These are phyloP conservation scores for Mercenaria mercenaria DNA, from an alignment of 1,140 invertebrate genomes.

Conservation along the genomic window DNA sequence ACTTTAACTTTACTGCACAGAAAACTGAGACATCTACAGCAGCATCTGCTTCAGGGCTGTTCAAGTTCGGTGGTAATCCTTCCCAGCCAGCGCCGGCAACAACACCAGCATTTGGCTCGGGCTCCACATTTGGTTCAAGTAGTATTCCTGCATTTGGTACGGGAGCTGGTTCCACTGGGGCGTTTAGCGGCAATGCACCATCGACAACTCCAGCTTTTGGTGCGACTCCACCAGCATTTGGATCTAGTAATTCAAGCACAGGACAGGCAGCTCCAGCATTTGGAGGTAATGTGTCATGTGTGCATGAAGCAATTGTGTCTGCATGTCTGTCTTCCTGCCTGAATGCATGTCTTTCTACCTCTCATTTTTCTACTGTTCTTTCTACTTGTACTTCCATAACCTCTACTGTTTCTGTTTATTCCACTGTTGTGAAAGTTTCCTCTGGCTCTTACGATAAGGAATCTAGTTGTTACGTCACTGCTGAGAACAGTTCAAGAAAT, in stretches of 20 bases:
- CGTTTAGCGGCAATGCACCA: slow-evolving; percentile 36
- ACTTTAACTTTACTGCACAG: slow-evolving; percentile 27
- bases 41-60: not conserved
- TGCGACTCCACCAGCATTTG: slow-evolving; percentile 37
- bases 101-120: slow-evolving; percentile 28
- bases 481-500: no score
- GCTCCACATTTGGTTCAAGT: not conserved
- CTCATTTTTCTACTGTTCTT: not conserved
- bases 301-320: not conserved
- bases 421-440: no score
- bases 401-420: no score
- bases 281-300: slow-evolving; percentile 43
- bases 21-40: slow-evolving; percentile 22
- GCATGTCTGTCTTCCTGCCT: slow-evolving; percentile 21
- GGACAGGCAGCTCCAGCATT: slow-evolving; percentile 17
- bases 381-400: no score
- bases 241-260: not conserved
- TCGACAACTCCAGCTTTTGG: slow-evolving; percentile 47
- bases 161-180: not conserved
- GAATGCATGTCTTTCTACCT: not conserved
- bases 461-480: no score
- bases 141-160: not conserved
- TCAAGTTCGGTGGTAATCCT: not conserved
- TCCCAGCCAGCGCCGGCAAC: slow-evolving; percentile 1
- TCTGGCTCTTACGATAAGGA: no score